Evolutionary conservation across 1,140 invertebrate genomes (phyloP).

Genomic region (Lethrus apterus): DNA sequence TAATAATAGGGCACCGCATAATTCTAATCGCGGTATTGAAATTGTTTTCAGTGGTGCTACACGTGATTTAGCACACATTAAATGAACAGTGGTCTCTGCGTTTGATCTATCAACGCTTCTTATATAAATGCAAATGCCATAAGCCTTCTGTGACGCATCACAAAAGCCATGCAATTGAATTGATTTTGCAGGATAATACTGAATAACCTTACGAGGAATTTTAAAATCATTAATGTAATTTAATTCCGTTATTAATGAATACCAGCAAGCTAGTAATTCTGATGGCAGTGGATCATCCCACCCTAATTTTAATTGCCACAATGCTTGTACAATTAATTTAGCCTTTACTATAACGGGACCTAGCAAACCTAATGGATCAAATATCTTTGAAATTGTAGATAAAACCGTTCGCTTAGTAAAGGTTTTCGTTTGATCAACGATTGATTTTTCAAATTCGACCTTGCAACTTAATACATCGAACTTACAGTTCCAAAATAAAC

Average conservation of each 20-base stretch:
- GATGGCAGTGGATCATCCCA: conserved; percentile 33
- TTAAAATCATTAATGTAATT: conserved; percentile 14
- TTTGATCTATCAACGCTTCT: too few relatives aligned
- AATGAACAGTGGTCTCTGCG: conserved; percentile 9
- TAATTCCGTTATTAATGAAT: conserved; percentile 15
- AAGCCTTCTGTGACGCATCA: conserved; percentile 26
- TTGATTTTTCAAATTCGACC: not conserved
- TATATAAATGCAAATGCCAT: conserved; percentile 15
- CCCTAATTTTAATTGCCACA: conserved; percentile 28
- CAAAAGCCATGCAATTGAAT: conserved; percentile 30
- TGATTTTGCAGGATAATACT: not conserved
- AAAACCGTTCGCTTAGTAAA: conserved; percentile 4
- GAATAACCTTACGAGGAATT: conserved; percentile 15
- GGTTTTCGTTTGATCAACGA: not conserved
- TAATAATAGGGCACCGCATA: not conserved
- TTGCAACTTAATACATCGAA: not conserved
- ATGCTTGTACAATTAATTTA: conserved; percentile 35
- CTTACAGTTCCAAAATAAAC: not conserved
- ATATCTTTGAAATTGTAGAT: conserved; percentile 14
- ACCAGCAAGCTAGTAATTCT: conserved; percentile 27
- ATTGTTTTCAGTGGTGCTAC: conserved; percentile 39
- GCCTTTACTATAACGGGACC: conserved; percentile 27
- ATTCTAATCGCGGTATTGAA: conserved; percentile 6
- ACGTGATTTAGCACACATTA: conserved; percentile 32
- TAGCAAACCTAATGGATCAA: conserved; percentile 25